Conservation (phyloP, 2,888 invertebrate species). For the Biston betularia region DNA sequence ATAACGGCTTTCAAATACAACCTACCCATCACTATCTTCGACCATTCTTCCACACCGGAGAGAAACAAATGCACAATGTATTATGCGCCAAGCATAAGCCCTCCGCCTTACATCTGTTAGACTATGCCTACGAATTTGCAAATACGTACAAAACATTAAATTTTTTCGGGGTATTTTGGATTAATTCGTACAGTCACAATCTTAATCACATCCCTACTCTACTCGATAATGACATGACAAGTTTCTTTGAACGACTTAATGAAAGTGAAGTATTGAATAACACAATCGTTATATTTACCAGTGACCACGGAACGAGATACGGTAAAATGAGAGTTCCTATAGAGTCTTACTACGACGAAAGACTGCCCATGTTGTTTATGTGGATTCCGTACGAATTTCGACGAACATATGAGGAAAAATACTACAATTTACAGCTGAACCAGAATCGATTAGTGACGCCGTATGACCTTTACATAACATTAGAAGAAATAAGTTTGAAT, state of each 20-base stretch:
- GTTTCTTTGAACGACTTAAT: slow-evolving; percentile 84
- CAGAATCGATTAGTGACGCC: slow-evolving; percentile 90
- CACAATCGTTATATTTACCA: slow-evolving; percentile 89
- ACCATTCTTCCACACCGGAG: slow-evolving; percentile 89
- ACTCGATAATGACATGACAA: slow-evolving; percentile 86
- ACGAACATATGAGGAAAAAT: slow-evolving; percentile 81
- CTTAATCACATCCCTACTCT: slow-evolving; percentile 87
- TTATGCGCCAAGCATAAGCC: slow-evolving; percentile 74
- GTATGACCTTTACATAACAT: slow-evolving; percentile 90
- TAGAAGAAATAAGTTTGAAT: slow-evolving; percentile 76
- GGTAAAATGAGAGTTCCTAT: slow-evolving; percentile 88
- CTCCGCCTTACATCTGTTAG: slow-evolving; percentile 88
- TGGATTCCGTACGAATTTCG: slow-evolving; percentile 88
- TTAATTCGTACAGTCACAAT: slow-evolving; percentile 91
- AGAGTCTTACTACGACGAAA: slow-evolving; percentile 92
- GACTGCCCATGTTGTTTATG: slow-evolving; percentile 90
- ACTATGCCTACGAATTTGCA: slow-evolving; percentile 88
- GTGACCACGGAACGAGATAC: slow-evolving; percentile 92
- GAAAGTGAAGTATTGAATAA: slow-evolving; percentile 85
- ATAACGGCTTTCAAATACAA: slow-evolving; percentile 88
- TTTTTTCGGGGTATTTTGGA: slow-evolving; percentile 91
- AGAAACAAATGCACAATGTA: slow-evolving; percentile 72
- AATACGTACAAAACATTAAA: slow-evolving; percentile 85
- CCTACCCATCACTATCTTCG: slow-evolving; percentile 94
- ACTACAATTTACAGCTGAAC: slow-evolving; percentile 87